Conservation (phyloP, 2,113 vertebrate species). For the Silurus glanis region DNA sequence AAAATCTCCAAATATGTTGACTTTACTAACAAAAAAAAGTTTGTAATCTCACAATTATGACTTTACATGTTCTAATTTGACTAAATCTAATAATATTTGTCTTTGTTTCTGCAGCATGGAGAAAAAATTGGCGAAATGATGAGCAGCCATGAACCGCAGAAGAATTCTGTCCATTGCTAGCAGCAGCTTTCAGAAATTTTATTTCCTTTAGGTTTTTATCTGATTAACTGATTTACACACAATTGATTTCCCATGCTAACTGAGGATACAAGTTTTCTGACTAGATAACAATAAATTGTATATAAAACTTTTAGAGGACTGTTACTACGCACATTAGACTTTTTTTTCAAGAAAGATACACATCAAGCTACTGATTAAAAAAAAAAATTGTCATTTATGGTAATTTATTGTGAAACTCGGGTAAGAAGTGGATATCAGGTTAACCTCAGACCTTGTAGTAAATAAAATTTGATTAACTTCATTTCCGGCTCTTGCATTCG, state of each 20-base stretch:
- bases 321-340: slow-evolving; percentile 35
- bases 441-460: neutral
- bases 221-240: neutral
- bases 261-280: neutral
- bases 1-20: neutral
- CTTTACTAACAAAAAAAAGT: neutral
- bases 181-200: neutral
- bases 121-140: slow-evolving; percentile 61
- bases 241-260: neutral
- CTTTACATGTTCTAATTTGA: too few relatives aligned
- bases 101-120: slow-evolving; percentile 61
- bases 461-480: slow-evolving; percentile 7
- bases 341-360: neutral
- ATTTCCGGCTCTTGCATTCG: neutral
- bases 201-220: neutral
- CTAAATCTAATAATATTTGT: neutral
- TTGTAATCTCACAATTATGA: neutral
- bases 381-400: neutral
- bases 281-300: neutral
- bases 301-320: slow-evolving; percentile 17
- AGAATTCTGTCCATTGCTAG: neutral
- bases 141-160: neutral
- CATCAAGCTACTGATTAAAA: neutral
- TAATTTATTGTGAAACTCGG: slow-evolving; percentile 20
- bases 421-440: neutral